Percentiles rank a stretch among this genome's conserved stretches.
Evolutionary conservation across 2,888 invertebrate genomes (phyloP).

Genomic region (Hyposoter dolosus): DNA sequence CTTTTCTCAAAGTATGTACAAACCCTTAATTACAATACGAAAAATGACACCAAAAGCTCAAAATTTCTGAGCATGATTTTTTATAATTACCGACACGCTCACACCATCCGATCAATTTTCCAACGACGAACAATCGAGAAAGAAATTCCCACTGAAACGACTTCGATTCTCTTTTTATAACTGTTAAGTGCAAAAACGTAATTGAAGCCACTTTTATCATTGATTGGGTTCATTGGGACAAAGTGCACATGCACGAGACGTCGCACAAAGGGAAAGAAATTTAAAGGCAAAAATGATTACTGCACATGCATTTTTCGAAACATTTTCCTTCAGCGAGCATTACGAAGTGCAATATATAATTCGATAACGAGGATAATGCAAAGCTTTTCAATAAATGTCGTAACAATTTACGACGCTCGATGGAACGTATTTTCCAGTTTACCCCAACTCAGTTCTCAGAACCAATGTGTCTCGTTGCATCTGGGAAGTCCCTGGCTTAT

Average conservation of each 20-base stretch:
- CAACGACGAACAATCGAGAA: not conserved
- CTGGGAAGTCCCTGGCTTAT: slow-evolving; percentile 49
- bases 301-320: not conserved
- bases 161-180: not conserved
- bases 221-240: not conserved
- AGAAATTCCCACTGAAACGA: not conserved
- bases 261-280: not conserved
- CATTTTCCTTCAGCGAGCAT: not conserved
- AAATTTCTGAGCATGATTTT: not conserved
- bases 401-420: not conserved
- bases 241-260: not conserved
- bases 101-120: not conserved
- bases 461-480: not conserved
- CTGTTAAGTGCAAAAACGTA: not conserved
- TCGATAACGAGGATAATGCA: no score
- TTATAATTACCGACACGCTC: not conserved
- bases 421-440: not conserved
- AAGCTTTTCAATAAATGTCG: not conserved
- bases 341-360: not conserved
- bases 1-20: not conserved
- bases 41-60: not conserved
- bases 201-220: not conserved
- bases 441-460: slow-evolving; percentile 37
- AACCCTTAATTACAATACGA: not conserved
- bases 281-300: not conserved